phyloP scores from a whole-genome alignment of 2,888 invertebrate species.

The Torymus tubicola region DNA sequence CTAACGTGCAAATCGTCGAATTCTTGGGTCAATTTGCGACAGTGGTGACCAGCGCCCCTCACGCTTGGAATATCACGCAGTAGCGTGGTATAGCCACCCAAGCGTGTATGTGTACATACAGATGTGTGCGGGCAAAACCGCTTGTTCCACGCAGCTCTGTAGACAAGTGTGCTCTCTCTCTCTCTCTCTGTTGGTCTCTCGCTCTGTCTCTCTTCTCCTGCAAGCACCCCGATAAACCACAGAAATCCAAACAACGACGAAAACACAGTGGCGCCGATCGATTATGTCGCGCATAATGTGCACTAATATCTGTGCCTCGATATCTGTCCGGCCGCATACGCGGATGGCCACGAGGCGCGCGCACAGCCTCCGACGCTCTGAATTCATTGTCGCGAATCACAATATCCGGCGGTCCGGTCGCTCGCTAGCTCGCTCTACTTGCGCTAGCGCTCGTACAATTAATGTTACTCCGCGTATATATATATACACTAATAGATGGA shows the following conservation, averaged over 20 bases:
- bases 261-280: constrained; percentile 65
- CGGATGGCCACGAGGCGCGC: background rate
- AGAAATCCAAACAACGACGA: constrained; percentile 69
- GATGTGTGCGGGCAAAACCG: constrained; percentile 10
- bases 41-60: constrained; percentile 1
- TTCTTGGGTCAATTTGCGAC: constrained; percentile 59
- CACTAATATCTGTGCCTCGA: constrained; percentile 39
- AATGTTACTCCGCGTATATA: constrained; percentile 18
- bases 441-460: constrained; percentile 8
- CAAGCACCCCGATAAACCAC: constrained; percentile 48
- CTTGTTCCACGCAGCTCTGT: constrained; percentile 32
- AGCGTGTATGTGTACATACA: background rate
- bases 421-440: background rate
- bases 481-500: too few relatives aligned
- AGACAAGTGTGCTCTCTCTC: background rate
- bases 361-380: constrained; percentile 2
- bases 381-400: constrained; percentile 40
- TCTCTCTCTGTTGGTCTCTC: background rate
- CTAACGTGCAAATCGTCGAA: constrained; percentile 24
- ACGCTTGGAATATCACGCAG: constrained; percentile 61
- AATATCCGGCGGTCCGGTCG: constrained; percentile 14
- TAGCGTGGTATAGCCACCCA: constrained; percentile 43
- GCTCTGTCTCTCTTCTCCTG: background rate
- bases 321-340: background rate
- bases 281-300: constrained; percentile 61